phyloP scores from a whole-genome alignment of 2,113 vertebrate species.

The Psittacara wagleri region DNA sequence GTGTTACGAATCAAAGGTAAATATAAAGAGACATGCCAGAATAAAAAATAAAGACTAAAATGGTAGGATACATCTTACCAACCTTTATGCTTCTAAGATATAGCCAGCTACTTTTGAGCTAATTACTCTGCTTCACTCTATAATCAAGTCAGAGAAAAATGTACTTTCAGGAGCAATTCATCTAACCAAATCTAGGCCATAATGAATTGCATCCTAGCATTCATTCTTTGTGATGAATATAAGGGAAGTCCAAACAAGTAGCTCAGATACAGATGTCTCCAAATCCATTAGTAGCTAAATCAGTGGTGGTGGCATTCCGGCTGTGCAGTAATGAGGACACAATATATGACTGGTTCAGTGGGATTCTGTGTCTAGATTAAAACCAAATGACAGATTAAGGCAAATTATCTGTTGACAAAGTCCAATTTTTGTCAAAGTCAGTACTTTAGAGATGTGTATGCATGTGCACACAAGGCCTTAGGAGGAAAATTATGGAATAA shows the following conservation, averaged over 20 bases:
- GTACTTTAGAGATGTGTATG: background rate
- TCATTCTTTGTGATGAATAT: background rate
- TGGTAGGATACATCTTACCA: background rate
- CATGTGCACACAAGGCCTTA: background rate
- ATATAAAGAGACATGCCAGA: background rate
- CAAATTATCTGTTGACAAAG: background rate
- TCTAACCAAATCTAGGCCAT: background rate
- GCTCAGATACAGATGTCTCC: background rate
- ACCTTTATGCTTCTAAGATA: background rate
- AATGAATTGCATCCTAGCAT: background rate
- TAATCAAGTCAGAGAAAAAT: constrained; percentile 10
- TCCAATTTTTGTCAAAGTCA: background rate
- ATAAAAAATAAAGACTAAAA: background rate
- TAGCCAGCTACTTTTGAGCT: background rate
- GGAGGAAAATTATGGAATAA: background rate
- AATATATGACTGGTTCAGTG: background rate
- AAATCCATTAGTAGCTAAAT: background rate
- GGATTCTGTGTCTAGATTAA: background rate
- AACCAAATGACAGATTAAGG: background rate
- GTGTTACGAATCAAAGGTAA: background rate
- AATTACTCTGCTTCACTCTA: background rate
- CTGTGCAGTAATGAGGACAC: background rate
- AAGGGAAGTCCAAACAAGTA: background rate
- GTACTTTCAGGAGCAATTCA: background rate
- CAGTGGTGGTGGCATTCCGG: background rate